Evolutionary conservation across 1,140 invertebrate genomes (phyloP), one percentile per base, ranked within the genome.

Genomic region (Homalodisca vitripennis): DNA sequence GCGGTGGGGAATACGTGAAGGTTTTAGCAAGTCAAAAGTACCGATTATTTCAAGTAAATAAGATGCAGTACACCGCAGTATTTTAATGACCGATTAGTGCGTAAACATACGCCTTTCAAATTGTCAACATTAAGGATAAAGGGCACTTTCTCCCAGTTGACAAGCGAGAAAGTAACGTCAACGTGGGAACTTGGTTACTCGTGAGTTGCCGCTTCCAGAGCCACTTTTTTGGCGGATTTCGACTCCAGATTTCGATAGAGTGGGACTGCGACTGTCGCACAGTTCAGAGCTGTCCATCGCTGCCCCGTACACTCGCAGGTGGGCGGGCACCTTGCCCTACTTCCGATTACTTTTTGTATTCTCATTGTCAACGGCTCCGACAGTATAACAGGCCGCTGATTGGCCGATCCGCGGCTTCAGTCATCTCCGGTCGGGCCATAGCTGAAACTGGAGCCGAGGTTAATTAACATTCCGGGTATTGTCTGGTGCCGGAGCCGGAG

Each of bases 161-260:
- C 17, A 41, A 10, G 3, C n/a, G 48, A 20, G 48, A 51, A 51
- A 51, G 48, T 51, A 51, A 51, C n/a, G 3, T n/a, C 17, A 12
- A 20, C 48, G 22, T 20, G 48, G 3, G n/a, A 20, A 12, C 14
- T 22, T n/a, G 17, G 17, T 20, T 20, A 20, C 48, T 3, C 14
- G 48, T n/a, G 6, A 3, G 48, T 20, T 51, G 6, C 22, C 6
- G 48, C 3, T 51, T 51, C 34, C 48, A 51, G 48, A 22, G 48
- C 48, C 17, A 51, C 48, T 51, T 51, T 51, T 51, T 51, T 51
- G 48, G 48, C 6, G 48, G 48, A 51, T 51, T 51, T 51, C 14
- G 6, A 20, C 48, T 51, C 48, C 48, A 3, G n/a, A 22, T 12
- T 51, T 51, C 22, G 17, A 22, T 14, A 51, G 48, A 51, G 48